Evolutionary conservation across 23 tunicate genomes (phyloP), one percentile per base, ranked within the genome.

Genomic region (Corella eumyota): DNA sequence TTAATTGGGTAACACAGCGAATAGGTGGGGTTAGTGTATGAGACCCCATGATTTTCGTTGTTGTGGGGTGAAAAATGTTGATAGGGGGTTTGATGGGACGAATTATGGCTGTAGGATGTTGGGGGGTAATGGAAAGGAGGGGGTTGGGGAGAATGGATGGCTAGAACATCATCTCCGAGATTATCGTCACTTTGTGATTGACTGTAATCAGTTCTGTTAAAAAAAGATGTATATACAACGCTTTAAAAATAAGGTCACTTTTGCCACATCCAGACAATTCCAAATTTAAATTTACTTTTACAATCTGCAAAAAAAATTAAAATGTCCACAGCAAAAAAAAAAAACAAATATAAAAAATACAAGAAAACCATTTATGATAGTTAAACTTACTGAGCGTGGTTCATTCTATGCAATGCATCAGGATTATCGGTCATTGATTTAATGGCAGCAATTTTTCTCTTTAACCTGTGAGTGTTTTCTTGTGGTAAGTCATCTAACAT

Each of bases 91-190:
- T 27, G 68, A 22, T 61, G 25, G 7, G 30, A 37, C 21, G 76
- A n/a, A n/a, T n/a, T n/a, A n/a, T n/a, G n/a, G n/a, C n/a, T n/a
- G n/a, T n/a, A n/a, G n/a, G n/a, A n/a, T n/a, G n/a, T n/a, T n/a
- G n/a, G n/a, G n/a, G n/a, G 53, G 53, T 23, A 27, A 6, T 51
- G 57, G 22, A 51, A 62, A 31, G 64, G 69, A 27, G 71, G 69
- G 32, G 80, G 57, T 55, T 74, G 73, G 54, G 82, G 82, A 2
- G 82, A 75, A 50, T 75, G 72, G 30, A 75, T 75, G 50, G 66
- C 82, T 1, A 75, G 67, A 15, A 75, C 82, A 27, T 75, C 82
- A 20, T 66, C 82, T n/a, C 73, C 70, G 24, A 60, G 50, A 32
- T 52, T 72, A 60, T 75, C 82, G 21, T 75, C 82, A 45, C 72